Evolutionary conservation across 2,888 invertebrate species (phyloP), one percentile per base, ranked within the genome.

Genomic region (Catonia carolina): DNA sequence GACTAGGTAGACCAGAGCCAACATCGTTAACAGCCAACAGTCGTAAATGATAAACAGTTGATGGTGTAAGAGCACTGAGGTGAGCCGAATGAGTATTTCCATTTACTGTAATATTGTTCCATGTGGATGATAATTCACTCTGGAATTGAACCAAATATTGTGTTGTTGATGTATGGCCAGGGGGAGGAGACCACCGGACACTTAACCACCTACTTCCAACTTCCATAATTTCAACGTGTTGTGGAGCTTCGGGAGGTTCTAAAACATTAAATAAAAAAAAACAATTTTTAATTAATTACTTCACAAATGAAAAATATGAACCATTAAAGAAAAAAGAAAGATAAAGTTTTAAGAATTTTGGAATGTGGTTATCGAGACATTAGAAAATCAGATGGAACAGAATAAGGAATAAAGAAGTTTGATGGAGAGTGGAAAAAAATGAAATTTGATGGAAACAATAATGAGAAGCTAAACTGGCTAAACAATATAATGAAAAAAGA

Each of bases 1-100:
- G 84, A 1, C 90, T 90, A 58, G 84, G 86, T 22, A 80, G 74
- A 66, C 92, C 89, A 50, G 81, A 78, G 65, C 91, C 92, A 63
- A 93, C 87, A 67, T 86, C 84, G 71, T 92, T 93, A 65, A 86
- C 83, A 35, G 91, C 90, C 58, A 87, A 81, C 68, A 92, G 81
- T 41, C 90, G 79, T 61, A 92, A 82, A 70, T 84, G 82, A 71
- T 92, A 93, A 12, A 84, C 83, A 1, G 88, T 87, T 52, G 89
- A 86, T 0, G 93, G 91, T 63, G 82, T 82, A 51, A 92, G 74
- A 2, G 62, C 60, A 2, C 63, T 63, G 6, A 67, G 56, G 47
- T 65, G 57, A 4, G 64, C 63, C 10, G 61, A 59, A 37, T 55
- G 59, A 31, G 60, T 53, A 15, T 61, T 61, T 10, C 70, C 69